phyloP scores from a whole-genome alignment of 2,797 vertebrate genomes.

The Micropoecilia bifurca region DNA sequence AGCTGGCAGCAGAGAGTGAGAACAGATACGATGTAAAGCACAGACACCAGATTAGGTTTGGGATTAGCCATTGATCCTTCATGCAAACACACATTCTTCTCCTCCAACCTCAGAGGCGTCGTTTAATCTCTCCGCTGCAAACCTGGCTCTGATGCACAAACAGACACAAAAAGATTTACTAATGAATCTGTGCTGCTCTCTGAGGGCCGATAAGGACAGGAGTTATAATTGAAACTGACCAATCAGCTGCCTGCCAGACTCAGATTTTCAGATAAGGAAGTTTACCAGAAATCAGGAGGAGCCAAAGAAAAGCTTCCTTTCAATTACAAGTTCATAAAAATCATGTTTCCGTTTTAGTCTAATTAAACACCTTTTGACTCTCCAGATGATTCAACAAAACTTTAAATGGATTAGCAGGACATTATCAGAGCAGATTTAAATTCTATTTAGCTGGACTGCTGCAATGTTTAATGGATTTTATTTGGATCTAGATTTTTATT shows the following conservation, averaged over 20 bases:
- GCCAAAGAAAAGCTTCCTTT: neutral
- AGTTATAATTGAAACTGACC: conserved; percentile 70
- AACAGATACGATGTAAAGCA: conserved; percentile 24
- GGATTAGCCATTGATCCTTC: conserved; percentile 51
- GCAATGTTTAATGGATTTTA: no score
- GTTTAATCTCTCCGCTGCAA: neutral
- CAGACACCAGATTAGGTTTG: conserved; percentile 43
- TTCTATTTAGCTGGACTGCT: no score
- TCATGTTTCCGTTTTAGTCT: neutral
- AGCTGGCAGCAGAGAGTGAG: conserved; percentile 22
- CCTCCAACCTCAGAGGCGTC: neutral
- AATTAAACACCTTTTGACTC: neutral
- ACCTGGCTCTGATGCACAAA: neutral
- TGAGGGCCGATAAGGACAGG: conserved; percentile 34
- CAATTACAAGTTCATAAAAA: neutral
- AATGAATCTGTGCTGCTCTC: conserved; percentile 42
- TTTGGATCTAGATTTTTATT: neutral
- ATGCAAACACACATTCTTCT: conserved; percentile 25
- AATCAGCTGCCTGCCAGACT: conserved; percentile 15
- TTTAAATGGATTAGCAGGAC: neutral
- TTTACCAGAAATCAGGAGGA: neutral
- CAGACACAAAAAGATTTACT: neutral
- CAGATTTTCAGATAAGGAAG: neutral
- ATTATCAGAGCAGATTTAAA: neutral
- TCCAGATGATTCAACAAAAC: neutral